Evolutionary conservation across 2,113 vertebrate genomes (phyloP).

Genomic region (Lates calcarifer): DNA sequence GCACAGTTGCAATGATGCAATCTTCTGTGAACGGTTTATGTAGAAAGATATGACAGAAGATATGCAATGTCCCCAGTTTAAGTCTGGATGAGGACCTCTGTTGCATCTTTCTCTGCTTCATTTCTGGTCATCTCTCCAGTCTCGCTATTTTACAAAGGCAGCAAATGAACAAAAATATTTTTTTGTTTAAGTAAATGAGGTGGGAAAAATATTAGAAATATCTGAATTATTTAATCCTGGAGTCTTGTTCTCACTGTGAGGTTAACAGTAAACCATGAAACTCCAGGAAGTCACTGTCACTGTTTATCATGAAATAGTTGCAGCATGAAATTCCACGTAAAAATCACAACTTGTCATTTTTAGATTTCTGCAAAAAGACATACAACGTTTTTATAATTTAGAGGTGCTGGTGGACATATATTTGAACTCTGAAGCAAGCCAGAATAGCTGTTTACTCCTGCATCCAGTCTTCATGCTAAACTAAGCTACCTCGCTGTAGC

Average conservation of each 20-base stretch:
- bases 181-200: not conserved
- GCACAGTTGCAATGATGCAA: not conserved
- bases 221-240: too few relatives aligned
- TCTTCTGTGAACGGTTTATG: not conserved
- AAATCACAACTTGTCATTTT: not conserved
- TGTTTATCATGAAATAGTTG: too few relatives aligned
- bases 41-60: not conserved
- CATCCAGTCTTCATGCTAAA: not conserved
- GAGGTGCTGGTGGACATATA: not conserved
- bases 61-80: too few relatives aligned
- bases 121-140: not conserved
- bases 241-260: too few relatives aligned
- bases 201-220: not conserved
- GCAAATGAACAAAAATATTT: not conserved
- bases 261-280: too few relatives aligned
- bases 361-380: not conserved
- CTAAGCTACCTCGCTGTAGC: not conserved
- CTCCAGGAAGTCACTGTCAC: too few relatives aligned
- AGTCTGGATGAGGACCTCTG: too few relatives aligned
- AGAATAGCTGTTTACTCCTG: not conserved
- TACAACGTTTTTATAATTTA: not conserved
- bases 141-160: not conserved
- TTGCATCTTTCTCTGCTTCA: not conserved
- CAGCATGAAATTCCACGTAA: not conserved
- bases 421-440: not conserved